Evolutionary conservation across 2,113 vertebrate genomes (phyloP).

Genomic region (Gymnobelideus leadbeateri): DNA sequence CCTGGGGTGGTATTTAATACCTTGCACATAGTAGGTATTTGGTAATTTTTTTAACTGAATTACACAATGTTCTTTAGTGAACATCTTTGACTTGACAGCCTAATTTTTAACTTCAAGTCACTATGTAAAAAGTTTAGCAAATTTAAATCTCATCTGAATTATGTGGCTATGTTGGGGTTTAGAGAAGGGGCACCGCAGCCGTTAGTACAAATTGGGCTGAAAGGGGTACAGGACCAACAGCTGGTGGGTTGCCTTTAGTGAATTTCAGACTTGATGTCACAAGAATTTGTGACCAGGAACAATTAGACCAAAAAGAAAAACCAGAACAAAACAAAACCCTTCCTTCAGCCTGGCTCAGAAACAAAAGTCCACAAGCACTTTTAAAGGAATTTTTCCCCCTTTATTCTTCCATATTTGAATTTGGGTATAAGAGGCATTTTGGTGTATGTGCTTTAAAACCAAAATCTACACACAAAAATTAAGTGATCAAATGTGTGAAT

Average conservation of each 20-base stretch:
- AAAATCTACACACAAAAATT: not conserved
- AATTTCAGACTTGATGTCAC: not conserved
- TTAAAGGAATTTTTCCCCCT: not conserved
- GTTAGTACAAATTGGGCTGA: not conserved
- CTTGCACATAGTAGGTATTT: not conserved
- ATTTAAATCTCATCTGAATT: not conserved
- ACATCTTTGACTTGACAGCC: not conserved
- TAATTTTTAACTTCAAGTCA: not conserved
- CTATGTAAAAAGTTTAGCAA: not conserved
- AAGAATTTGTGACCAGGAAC: not conserved
- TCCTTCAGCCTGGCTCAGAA: not conserved
- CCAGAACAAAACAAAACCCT: not conserved
- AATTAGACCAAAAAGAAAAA: not conserved
- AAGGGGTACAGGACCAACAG: not conserved
- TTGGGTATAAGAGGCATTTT: not conserved
- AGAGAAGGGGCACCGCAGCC: not conserved
- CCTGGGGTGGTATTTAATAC: not conserved
- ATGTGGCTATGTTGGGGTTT: not conserved
- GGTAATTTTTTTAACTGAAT: not conserved
- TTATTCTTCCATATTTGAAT: not conserved
- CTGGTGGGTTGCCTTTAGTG: not conserved
- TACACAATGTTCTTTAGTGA: not conserved
- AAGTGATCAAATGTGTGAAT: not conserved
- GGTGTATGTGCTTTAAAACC: not conserved
- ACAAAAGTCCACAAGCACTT: not conserved